Percentiles rank a stretch among this genome's conserved stretches.
These are phyloP conservation scores for Rhinolophus sinicus DNA, from an alignment of 2,113 vertebrate genomes.

Conservation along the genomic window DNA sequence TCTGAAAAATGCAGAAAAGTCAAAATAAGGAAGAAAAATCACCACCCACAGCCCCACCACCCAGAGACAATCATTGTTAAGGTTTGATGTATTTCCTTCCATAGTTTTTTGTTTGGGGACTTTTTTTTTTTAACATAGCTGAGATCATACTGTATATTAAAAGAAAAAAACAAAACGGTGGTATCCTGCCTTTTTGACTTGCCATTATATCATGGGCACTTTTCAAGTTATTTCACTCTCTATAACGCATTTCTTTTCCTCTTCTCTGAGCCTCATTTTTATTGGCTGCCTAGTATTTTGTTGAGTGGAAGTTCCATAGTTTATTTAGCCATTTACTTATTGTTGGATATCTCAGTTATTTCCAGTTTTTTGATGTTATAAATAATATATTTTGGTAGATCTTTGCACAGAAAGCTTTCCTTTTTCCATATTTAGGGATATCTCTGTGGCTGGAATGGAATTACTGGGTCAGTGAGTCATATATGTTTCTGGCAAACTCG, in stretches of 20 bases:
- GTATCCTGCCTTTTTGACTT: conserved; percentile 46
- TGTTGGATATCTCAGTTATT: background rate
- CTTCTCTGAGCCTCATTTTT: background rate
- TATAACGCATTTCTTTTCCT: background rate
- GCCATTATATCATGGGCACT: background rate
- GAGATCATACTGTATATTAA: conserved; percentile 76
- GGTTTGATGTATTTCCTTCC: conserved; percentile 78
- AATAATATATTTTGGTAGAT: conserved; percentile 30
- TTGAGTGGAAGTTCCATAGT: conserved; percentile 62
- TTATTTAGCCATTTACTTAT: conserved; percentile 56
- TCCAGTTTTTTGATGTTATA: conserved; percentile 41
- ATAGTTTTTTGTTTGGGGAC: conserved; percentile 72
- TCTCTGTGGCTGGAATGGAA: conserved; percentile 51
- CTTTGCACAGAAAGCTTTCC: background rate
- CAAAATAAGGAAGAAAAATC: conserved; percentile 80
- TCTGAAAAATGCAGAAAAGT: conserved; percentile 76
- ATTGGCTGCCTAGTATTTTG: conserved; percentile 21
- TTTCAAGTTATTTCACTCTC: background rate
- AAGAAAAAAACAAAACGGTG: background rate
- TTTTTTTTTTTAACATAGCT: conserved; percentile 65
- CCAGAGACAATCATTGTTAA: conserved; percentile 74
- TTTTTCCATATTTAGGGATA: conserved; percentile 55
- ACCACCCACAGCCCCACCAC: conserved; percentile 63
- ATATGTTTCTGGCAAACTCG: background rate
- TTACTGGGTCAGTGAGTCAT: background rate